phyloP scores from a whole-genome alignment of 2,113 vertebrate genomes.

The Piliocolobus tephrosceles region DNA sequence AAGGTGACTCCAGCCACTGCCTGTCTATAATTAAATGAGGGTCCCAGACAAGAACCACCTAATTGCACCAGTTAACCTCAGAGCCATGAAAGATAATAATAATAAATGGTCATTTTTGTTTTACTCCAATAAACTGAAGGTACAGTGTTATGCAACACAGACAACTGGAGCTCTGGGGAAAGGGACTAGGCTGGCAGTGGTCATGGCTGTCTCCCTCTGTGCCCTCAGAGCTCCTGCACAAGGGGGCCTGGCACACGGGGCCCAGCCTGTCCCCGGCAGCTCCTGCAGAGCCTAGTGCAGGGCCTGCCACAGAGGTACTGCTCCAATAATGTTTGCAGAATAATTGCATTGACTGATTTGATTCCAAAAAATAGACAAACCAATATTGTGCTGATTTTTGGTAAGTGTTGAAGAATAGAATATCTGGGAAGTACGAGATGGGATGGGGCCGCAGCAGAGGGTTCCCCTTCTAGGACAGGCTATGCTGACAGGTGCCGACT shows the following conservation, averaged over 20 bases:
- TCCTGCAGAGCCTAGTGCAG: background rate
- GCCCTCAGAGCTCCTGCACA: background rate
- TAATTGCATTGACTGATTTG: too few species aligned
- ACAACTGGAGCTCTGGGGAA: background rate
- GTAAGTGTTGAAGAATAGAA: background rate
- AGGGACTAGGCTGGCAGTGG: too few species aligned
- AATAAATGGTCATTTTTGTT: background rate
- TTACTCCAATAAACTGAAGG: background rate
- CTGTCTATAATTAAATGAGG: too few species aligned
- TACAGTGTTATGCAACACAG: background rate
- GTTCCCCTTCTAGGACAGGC: background rate
- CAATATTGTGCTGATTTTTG: background rate
- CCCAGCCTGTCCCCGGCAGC: accelerated
- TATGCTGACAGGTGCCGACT: background rate
- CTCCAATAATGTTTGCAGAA: background rate
- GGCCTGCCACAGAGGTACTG: background rate
- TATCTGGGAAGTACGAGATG: too few species aligned
- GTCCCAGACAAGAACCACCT: background rate
- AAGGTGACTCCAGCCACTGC: background rate
- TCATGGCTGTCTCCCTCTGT: background rate
- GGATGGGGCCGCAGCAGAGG: too few species aligned
- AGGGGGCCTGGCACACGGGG: too few species aligned
- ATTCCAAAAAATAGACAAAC: background rate
- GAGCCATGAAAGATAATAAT: background rate
- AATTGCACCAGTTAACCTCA: too few species aligned